Conservation (phyloP, 92 coral and sea anemone species). For the Anthopleura xanthogrammica region DNA sequence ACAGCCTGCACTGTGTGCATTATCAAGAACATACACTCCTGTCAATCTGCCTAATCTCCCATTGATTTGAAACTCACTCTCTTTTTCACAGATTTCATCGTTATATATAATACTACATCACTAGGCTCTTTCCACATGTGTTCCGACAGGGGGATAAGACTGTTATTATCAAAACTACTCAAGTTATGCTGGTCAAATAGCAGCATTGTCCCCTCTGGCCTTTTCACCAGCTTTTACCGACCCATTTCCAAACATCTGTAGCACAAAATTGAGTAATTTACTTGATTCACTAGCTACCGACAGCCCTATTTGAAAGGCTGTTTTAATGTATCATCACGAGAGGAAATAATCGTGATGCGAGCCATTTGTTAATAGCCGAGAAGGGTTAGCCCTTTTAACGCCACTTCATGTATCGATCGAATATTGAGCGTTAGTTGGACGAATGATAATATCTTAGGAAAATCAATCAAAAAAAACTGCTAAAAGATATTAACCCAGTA, state of each 20-base stretch:
- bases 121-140: neutral
- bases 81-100: neutral
- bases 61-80: neutral
- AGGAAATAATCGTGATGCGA: neutral
- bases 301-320: neutral
- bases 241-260: slow-evolving; percentile 3
- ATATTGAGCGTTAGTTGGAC: neutral
- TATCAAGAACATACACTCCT: neutral
- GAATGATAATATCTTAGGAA: neutral
- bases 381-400: neutral
- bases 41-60: neutral
- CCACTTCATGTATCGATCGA: neutral
- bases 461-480: too few species aligned
- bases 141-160: too few species aligned
- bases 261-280: neutral
- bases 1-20: neutral
- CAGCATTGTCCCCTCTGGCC: neutral
- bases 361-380: neutral
- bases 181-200: too few species aligned
- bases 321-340: neutral
- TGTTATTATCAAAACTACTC: too few species aligned
- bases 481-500: too few species aligned
- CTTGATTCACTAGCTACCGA: neutral
- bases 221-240: neutral
- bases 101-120: neutral